Base-by-base conservation (phyloP, 92 coral and sea anemone species). In the Virgularia gustaviana region DNA sequence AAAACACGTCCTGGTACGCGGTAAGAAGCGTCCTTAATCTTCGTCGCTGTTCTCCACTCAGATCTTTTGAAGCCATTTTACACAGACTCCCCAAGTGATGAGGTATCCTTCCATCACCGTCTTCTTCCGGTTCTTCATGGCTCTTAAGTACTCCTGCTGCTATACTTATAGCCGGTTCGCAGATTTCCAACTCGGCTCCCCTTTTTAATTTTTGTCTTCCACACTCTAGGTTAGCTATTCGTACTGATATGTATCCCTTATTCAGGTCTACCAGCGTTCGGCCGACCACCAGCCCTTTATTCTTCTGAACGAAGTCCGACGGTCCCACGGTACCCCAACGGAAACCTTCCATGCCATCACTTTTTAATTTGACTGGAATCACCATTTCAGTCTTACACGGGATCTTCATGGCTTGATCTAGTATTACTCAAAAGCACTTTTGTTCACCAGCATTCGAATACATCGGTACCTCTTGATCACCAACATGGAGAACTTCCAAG, bases 261-360 rank as follows among this genome's bases (percentile, higher is more conserved):
- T 67, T 56, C 31, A 52, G 42, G 31, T 83, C 79, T 16, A 77
- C 79, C n/a, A 77, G 28, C 27, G 83, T 77, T 51, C 55, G 71
- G 9, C 79, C 87, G 33, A 83, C 79, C 65, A 83, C 71, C 22
- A 83, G 34, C 19, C 44, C 75, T 25, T 57, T 73, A 19, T 34
- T 54, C 63, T 19, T 57, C 36, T 25, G 37, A 4, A 24, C 53
- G 20, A 36, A 54, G 15, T 9, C 20, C 16, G 75, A 52, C 30
- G 78, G 87, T 10, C 79, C 75, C 10, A 79, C 56, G 34, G 63
- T 62, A 7, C 79, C 58, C 70, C 52, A 20, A 15, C 68, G 34
- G 20, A 37, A 35, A 41, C 30, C 56, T 8, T 36, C 25, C 15
- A 25, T 32, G 18, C 66, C 20, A 34, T 43, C 36, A 11, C 36